Base-by-base conservation (phyloP, 2,888 invertebrate genomes). In the Prosopocoilus inquinatus region DNA sequence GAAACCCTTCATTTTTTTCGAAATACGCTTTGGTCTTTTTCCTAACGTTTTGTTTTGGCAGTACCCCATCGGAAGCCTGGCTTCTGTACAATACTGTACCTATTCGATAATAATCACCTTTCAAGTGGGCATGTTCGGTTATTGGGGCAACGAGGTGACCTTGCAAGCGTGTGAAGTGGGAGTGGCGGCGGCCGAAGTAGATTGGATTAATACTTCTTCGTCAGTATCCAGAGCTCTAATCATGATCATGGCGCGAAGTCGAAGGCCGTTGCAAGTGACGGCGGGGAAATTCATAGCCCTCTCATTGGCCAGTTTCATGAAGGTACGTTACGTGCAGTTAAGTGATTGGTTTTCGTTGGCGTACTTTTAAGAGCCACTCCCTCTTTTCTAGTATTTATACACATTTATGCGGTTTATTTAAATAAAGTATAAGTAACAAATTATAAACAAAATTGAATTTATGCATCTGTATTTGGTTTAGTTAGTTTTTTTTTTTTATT, bases 111-210 rank as follows among this genome's bases (percentile, higher is more conserved):
- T 63, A 28, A 62, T 67, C 12, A 60, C 62, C 8, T 61, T 56
- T 38, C 65, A 67, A 52, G 59, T 64, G 11, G 58, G 61, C 15
- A 56, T 64, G 52, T 67, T 60, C 36, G 65, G 65, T n/a, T 65
- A 63, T 50, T 65, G 65, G 64, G 67, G 65, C 1, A 63, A 67
- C 35, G 64, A 65, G 46, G 58, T 64, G 16, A 63, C 59, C 11
- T 32, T 61, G 13, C 52, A 62, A 51, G 60, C 62, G 35, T 62
- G 55, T 5, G 47, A 56, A 2, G 51, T 67, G 9, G 63, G 64
- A 0, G 28, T 55, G 16, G 64, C 59, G 2, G 63, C 50, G 7
- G 57, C 56, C 12, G 55, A 64, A 50, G 47, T 55, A 1, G 60
- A 64, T 49, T 64, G 58, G 57, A 50, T 59, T 2, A 59, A 52